These are phyloP conservation scores for Cantharis rustica DNA, from an alignment of 2,888 invertebrate species.

Conservation along the genomic window DNA sequence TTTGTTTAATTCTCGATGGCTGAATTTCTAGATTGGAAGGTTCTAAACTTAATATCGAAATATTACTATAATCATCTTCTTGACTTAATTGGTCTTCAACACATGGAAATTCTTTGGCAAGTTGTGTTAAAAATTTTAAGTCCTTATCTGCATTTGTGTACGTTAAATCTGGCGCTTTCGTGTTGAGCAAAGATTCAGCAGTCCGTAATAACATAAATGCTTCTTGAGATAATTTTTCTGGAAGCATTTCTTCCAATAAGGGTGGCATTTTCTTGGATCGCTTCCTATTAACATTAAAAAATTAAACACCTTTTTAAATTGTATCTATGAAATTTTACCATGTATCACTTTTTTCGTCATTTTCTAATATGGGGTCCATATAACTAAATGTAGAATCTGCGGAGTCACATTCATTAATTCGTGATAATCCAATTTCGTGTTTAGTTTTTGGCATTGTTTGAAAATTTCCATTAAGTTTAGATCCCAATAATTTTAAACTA, in stretches of 20 bases:
- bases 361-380: constrained; percentile 48
- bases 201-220: constrained; percentile 69
- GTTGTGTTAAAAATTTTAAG: constrained; percentile 50
- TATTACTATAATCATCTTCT: constrained; percentile 33
- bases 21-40: neutral
- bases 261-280: constrained; percentile 52
- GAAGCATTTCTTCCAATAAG: constrained; percentile 59
- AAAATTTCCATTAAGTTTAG: constrained; percentile 48
- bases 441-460: constrained; percentile 58
- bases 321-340: neutral
- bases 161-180: constrained; percentile 66
- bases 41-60: neutral
- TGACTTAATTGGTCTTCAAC: constrained; percentile 45
- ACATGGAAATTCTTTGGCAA: constrained; percentile 52
- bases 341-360: constrained; percentile 14
- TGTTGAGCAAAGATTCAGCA: constrained; percentile 67
- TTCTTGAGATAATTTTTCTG: constrained; percentile 69
- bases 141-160: constrained; percentile 46
- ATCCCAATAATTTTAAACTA: constrained; percentile 62
- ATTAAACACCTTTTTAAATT: neutral
- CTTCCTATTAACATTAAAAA: constrained; percentile 44
- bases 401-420: constrained; percentile 34
- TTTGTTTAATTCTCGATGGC: neutral
- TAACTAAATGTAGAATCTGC: constrained; percentile 10
- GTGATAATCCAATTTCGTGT: constrained; percentile 59